Evolutionary conservation across 2,113 vertebrate genomes (phyloP), one percentile per base, ranked within the genome.

Genomic region (Dipodomys stephensi): DNA sequence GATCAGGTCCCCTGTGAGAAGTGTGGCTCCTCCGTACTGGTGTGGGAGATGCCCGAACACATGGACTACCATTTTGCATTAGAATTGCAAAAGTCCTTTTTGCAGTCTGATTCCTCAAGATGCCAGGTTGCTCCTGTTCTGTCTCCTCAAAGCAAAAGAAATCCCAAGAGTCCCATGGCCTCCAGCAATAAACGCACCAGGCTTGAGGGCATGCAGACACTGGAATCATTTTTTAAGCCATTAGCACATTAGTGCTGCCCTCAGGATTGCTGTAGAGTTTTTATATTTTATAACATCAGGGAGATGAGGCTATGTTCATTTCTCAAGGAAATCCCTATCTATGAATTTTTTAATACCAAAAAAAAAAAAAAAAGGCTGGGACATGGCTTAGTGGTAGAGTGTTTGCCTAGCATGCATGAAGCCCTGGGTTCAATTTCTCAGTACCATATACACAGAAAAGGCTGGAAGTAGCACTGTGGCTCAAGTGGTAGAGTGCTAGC

Each of bases 11-110:
- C 0, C 7, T 99, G 99, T 93, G 98, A 99, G n/a, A 99, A 98
- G 86, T 99, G 99, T 19, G 98, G 98, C 57, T 96, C 98, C 97
- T 97, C 98, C 0, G 97, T 99, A 88, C 93, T 97, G 49, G 98
- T 98, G 25, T 99, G 99, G 99, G 99, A 99, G 44, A 98, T 99
- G 98, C 98, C 99, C 0, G 99, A 99, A 97, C 99, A 99, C 88
- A 97, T 80, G 8, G 99, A 99, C 96, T 99, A 99, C 88, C 99
- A 99, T 96, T 99, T 99, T 96, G 99, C 99, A 35, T 76, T 99
- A 88, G 99, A 99, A 71, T 97, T 99, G 69, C 99, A 99, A 87
- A 98, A 98, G 25, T 99, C 99, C 2, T 98, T 99, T 90, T 96
- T 98, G 20, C 98, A 98, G 25, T 35, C 98, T 28, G 88, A 94